phyloP scores from a whole-genome alignment of 2,888 invertebrate species.

The Linnaemya tessellans region DNA sequence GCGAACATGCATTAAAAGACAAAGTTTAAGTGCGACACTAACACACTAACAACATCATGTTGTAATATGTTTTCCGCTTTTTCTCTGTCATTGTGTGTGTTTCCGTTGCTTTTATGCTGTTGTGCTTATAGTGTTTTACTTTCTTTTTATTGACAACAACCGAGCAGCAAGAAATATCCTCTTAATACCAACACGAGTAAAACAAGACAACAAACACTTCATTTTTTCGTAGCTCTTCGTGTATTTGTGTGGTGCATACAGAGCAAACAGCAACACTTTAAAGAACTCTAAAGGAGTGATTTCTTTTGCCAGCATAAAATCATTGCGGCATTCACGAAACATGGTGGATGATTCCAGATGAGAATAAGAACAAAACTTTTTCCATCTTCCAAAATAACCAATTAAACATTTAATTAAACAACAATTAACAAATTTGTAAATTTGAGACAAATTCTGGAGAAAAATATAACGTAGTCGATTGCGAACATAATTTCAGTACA shows the following conservation, averaged over 20 bases:
- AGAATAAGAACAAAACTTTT: no score
- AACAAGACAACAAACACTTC: slow-evolving; percentile 55
- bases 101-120: neutral
- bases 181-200: slow-evolving; percentile 42
- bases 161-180: slow-evolving; percentile 39
- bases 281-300: slow-evolving; percentile 27
- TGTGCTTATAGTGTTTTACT: neutral
- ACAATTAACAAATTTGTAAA: no score
- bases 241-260: slow-evolving; percentile 30
- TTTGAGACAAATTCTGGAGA: no score
- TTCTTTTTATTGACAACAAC: slow-evolving; percentile 45
- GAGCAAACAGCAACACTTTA: neutral
- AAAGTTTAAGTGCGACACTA: slow-evolving; percentile 61
- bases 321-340: no score
- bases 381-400: no score
- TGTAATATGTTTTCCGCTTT: slow-evolving; percentile 53
- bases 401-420: no score
- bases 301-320: neutral
- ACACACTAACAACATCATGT: slow-evolving; percentile 63
- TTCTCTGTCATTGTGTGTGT: neutral
- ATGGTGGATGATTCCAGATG: no score
- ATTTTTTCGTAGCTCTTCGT: slow-evolving; percentile 24
- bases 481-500: no score
- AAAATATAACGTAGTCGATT: no score
- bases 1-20: slow-evolving; percentile 23